Percentiles rank a stretch among this genome's conserved stretches.
Evolutionary conservation across 2,888 invertebrate genomes (phyloP).

Genomic region (Mycalesis mineus): DNA sequence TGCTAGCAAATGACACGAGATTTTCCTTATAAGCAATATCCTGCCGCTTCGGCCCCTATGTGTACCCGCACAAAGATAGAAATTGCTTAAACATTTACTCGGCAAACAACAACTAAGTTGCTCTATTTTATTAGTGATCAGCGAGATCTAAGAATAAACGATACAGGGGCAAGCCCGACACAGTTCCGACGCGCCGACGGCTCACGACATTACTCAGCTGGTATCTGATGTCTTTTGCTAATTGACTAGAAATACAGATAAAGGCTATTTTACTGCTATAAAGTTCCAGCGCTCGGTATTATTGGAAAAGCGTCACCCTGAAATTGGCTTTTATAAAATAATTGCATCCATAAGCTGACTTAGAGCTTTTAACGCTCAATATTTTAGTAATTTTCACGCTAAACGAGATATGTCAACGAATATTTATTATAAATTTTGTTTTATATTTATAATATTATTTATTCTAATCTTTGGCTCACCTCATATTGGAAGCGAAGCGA

Average conservation of each 20-base stretch:
- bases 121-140: conserved; percentile 18
- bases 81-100: conserved; percentile 1
- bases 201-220: conserved; percentile 58
- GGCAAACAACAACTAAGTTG: conserved; percentile 4
- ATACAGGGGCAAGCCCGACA: conserved; percentile 33
- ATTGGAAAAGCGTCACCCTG: conserved; percentile 9
- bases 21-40: background rate
- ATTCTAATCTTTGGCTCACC: too few species aligned
- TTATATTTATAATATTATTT: too few species aligned
- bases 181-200: conserved; percentile 22
- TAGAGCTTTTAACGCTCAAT: background rate
- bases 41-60: too few species aligned
- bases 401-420: background rate
- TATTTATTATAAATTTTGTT: too few species aligned
- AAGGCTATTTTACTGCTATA: conserved; percentile 56
- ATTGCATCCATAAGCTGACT: conserved; percentile 1
- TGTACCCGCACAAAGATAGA: background rate
- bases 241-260: conserved; percentile 76
- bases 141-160: conserved; percentile 34
- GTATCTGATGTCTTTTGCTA: conserved; percentile 72
- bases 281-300: conserved; percentile 3
- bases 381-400: background rate
- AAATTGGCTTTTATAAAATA: conserved; percentile 11
- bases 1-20: background rate
- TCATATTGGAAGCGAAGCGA: too few species aligned